Conservation (phyloP, 2,888 invertebrate genomes). For the Leucoptera coffeella region DNA sequence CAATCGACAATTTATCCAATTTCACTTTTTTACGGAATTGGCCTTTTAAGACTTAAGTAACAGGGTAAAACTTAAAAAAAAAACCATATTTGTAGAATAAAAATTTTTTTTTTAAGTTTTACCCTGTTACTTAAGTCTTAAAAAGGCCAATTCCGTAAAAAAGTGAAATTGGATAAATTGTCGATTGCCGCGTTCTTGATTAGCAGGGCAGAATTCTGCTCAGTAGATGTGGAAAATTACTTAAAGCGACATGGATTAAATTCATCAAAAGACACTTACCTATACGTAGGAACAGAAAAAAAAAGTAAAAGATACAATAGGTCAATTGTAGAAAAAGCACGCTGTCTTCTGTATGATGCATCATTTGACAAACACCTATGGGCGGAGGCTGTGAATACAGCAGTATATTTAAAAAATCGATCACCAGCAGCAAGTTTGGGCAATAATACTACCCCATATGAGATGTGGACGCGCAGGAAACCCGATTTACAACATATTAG, state of each 20-base stretch:
- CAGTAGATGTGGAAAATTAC: background rate
- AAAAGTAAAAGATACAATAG: slow-evolving; percentile 1
- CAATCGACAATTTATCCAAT: no score
- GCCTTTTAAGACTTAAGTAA: no score
- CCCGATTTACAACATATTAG: slow-evolving; percentile 1
- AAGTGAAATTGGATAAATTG: no score
- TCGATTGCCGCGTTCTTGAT: no score
- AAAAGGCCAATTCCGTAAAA: no score
- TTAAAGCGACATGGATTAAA: background rate
- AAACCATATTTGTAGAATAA: no score
- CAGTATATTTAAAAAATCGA: slow-evolving; percentile 1
- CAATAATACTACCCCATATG: slow-evolving; percentile 1
- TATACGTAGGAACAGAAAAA: slow-evolving; percentile 1
- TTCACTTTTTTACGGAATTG: no score
- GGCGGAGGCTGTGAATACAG: slow-evolving; percentile 7
- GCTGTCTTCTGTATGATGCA: slow-evolving; percentile 1
- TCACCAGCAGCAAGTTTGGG: background rate
- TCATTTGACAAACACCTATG: slow-evolving; percentile 3
- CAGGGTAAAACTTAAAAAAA: no score
- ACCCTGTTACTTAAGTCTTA: no score
- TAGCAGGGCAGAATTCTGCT: no score
- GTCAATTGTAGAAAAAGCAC: slow-evolving; percentile 1
- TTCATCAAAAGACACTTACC: background rate
- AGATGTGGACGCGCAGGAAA: slow-evolving; percentile 1
- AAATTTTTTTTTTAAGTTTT: no score